phyloP scores from a whole-genome alignment of 1,140 invertebrate species.

The Drosophila ananassae region DNA sequence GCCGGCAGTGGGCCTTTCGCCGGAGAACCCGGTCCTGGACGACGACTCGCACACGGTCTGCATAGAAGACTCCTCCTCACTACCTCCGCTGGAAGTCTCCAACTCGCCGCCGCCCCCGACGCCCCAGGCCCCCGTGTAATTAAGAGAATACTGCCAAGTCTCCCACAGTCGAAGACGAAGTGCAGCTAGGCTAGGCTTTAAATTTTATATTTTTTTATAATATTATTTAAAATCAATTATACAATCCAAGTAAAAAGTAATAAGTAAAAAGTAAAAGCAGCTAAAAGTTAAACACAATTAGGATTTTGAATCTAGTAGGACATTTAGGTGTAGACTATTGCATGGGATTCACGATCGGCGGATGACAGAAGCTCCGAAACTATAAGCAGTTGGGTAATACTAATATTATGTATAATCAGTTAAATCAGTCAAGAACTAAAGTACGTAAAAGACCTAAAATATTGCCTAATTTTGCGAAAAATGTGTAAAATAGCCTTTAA shows the following conservation, averaged over 20 bases:
- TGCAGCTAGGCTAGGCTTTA: too few species aligned
- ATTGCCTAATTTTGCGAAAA: neutral
- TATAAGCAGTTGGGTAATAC: neutral
- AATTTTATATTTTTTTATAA: neutral
- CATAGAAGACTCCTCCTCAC: slow-evolving; percentile 22
- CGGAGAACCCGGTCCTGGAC: slow-evolving; percentile 15
- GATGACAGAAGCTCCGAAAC: neutral
- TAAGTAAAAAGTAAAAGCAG: too few species aligned
- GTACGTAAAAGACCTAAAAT: neutral
- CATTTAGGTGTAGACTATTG: neutral
- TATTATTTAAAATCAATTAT: too few species aligned
- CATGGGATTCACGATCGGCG: neutral
- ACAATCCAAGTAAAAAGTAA: too few species aligned
- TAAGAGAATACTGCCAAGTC: neutral
- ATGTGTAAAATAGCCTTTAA: neutral
- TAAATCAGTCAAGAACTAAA: neutral
- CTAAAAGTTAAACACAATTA: too few species aligned
- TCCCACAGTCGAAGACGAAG: too few species aligned
- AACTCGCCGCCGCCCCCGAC: slow-evolving; percentile 3
- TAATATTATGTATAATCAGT: neutral
- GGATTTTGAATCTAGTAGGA: too few species aligned
- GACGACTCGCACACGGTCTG: slow-evolving; percentile 24
- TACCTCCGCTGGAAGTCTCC: slow-evolving; percentile 21
- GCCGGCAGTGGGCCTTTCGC: slow-evolving; percentile 25
- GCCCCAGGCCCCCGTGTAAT: neutral